Conservation (phyloP, 2,113 vertebrate genomes). For the Platysternon megacephalum region DNA sequence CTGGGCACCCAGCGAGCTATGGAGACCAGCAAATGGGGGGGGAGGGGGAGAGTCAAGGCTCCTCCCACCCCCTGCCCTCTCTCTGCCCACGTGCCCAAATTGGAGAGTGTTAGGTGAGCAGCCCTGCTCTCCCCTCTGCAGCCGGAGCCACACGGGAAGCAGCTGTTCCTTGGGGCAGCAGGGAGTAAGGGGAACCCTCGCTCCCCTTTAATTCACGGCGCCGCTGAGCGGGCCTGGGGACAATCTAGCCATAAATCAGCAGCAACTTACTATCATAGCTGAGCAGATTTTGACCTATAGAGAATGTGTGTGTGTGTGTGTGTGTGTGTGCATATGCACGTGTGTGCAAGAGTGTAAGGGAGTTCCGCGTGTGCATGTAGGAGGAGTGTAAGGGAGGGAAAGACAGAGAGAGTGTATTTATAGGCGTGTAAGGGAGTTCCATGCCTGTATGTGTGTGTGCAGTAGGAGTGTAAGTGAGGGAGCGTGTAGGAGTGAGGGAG, state of each 20-base stretch:
- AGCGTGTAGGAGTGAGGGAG: background rate
- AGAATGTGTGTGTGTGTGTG: too few relatives aligned
- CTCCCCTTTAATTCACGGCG: background rate
- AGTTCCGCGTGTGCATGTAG: background rate
- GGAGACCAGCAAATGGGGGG: too few relatives aligned
- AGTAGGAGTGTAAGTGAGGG: too few relatives aligned
- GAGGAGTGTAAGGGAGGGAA: too few relatives aligned
- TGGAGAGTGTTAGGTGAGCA: background rate
- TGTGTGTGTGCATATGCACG: fast-evolving
- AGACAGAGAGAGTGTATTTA: too few relatives aligned
- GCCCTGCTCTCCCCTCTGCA: too few relatives aligned
- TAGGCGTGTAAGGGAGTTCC: too few relatives aligned
- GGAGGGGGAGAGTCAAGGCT: background rate
- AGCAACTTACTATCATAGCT: background rate
- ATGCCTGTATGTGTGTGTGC: background rate
- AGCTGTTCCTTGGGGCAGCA: background rate
- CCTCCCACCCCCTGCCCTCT: too few relatives aligned
- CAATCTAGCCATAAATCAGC: background rate
- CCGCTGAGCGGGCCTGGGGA: fast-evolving
- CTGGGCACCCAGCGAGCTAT: background rate
- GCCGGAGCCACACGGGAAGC: background rate
- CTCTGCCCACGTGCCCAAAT: background rate
- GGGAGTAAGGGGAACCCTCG: background rate
- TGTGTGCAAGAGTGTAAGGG: background rate
- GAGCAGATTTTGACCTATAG: background rate